Conservation (phyloP, 1,140 invertebrate species). For the Zaprionus camerounensis region DNA sequence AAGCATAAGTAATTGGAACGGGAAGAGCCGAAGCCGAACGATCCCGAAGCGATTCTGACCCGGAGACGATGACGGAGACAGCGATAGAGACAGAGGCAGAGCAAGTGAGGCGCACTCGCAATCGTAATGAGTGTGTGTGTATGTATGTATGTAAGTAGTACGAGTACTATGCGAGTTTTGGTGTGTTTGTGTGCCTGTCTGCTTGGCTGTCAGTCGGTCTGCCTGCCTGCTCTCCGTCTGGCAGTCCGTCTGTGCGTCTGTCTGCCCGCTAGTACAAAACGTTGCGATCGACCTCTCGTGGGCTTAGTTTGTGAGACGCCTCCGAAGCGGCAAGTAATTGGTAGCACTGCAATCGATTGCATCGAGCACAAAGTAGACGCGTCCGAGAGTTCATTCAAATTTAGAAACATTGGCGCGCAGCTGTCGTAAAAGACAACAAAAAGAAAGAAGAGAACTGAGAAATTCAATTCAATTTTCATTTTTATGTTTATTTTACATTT, state of each 20-base stretch:
- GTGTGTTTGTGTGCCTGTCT: not conserved
- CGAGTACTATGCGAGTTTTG: constrained; percentile 5
- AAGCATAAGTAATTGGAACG: constrained; percentile 62
- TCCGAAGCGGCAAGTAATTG: constrained; percentile 76
- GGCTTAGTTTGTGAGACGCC: constrained; percentile 81
- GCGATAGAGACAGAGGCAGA: constrained; percentile 16
- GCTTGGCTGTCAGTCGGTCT: not conserved
- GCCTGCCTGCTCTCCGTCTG: constrained; percentile 5
- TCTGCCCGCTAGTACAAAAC: constrained; percentile 61
- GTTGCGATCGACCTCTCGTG: constrained; percentile 75
- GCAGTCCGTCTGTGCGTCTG: constrained; percentile 6
- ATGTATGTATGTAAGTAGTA: constrained; percentile 17
- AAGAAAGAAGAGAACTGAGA: constrained; percentile 1
- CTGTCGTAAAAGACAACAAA: constrained; percentile 21
- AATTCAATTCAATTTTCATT: constrained; percentile 29
- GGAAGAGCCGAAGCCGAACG: constrained; percentile 56
- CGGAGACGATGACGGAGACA: constrained; percentile 17
- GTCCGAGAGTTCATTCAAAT: constrained; percentile 55
- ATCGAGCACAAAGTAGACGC: constrained; percentile 12
- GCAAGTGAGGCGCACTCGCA: constrained; percentile 25
- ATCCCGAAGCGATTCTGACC: constrained; percentile 39
- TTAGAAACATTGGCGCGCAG: constrained; percentile 49
- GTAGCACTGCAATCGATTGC: constrained; percentile 52
- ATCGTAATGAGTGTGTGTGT: constrained; percentile 46
- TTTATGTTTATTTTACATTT: constrained; percentile 45